phyloP scores from a whole-genome alignment of 2,888 invertebrate genomes.

The Eupithecia insigniata region DNA sequence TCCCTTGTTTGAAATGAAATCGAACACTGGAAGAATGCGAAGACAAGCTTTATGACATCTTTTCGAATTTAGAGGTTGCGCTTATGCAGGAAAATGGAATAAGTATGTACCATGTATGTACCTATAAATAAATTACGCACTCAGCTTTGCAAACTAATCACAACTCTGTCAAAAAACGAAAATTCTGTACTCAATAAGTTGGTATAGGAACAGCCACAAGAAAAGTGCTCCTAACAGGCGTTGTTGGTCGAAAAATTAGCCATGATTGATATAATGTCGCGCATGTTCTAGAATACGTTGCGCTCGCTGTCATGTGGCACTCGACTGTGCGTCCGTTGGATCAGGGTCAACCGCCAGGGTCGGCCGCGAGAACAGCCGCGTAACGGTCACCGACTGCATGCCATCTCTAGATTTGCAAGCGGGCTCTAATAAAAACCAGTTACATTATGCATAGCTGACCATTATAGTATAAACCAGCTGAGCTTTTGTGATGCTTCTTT shows the following conservation, averaged over 20 bases:
- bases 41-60: too few relatives aligned
- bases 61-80: not conserved
- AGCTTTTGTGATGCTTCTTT: not conserved
- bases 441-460: constrained; percentile 25
- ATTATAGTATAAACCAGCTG: constrained; percentile 26
- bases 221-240: not conserved
- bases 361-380: constrained; percentile 54
- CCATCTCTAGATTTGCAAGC: constrained; percentile 49
- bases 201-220: not conserved
- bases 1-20: constrained; percentile 19
- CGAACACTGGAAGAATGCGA: too few relatives aligned
- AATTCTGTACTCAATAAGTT: not conserved
- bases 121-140: not conserved
- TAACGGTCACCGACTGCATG: constrained; percentile 59
- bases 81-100: too few relatives aligned
- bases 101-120: too few relatives aligned
- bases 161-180: not conserved
- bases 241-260: constrained; percentile 37
- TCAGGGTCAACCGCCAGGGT: constrained; percentile 57
- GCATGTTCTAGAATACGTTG: constrained; percentile 46
- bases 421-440: constrained; percentile 37
- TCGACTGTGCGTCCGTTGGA: constrained; percentile 42
- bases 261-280: constrained; percentile 44
- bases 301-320: constrained; percentile 19
- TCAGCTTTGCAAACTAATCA: not conserved